Percentiles rank a stretch among this genome's conserved stretches.
Conservation (phyloP, 2,888 invertebrate species). For the Pteria penguin region DNA sequence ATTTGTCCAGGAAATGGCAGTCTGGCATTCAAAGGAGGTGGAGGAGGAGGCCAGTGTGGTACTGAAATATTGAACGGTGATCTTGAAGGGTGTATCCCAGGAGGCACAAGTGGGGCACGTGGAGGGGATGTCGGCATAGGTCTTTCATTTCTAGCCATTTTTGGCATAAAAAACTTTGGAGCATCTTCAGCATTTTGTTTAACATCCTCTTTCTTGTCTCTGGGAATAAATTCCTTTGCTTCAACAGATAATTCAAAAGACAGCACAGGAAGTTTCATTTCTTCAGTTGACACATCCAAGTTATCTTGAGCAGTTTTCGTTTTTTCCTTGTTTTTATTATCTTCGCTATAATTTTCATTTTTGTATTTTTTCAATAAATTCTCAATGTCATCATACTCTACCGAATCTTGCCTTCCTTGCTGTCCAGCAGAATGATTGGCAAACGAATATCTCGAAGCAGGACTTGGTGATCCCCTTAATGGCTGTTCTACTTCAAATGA, state of each 20-base stretch:
- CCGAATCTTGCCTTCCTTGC: neutral
- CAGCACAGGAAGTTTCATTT: slow-evolving; percentile 22
- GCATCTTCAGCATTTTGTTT: neutral
- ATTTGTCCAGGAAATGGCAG: neutral
- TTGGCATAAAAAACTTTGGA: slow-evolving; percentile 32
- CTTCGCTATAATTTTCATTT: neutral
- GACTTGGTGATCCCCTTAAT: neutral
- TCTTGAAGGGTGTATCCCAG: slow-evolving; percentile 2
- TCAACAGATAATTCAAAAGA: slow-evolving; percentile 21
- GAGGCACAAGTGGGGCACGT: slow-evolving; percentile 7
- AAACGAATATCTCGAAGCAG: neutral
- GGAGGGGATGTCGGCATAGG: neutral
- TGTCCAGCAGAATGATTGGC: neutral
- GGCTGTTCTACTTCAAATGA: neutral
- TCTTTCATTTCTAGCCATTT: slow-evolving; percentile 13
- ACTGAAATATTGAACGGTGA: slow-evolving; percentile 10
- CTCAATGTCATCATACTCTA: neutral
- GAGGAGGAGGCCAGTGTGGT: slow-evolving; percentile 1
- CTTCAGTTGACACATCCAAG: neutral
- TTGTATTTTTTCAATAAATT: neutral
- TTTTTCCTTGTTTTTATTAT: too few relatives aligned
- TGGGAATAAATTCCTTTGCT: slow-evolving; percentile 38
- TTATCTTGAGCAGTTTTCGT: neutral
- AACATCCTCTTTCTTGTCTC: slow-evolving; percentile 10
- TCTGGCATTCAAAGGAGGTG: neutral